Base-by-base conservation (phyloP, 2,888 invertebrate genomes). In the Drosophila paranaensis region DNA sequence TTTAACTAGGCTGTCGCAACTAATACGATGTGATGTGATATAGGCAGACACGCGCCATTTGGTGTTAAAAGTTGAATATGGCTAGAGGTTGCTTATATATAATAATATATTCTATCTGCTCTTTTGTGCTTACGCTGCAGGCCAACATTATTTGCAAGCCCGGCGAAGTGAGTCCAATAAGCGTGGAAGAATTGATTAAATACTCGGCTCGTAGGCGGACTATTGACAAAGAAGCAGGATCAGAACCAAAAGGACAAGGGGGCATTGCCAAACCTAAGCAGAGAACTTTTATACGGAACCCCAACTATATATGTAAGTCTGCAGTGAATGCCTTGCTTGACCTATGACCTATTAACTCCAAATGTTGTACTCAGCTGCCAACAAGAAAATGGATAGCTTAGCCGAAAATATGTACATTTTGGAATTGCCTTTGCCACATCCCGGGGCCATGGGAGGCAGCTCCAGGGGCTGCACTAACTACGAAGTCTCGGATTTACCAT, bases 211-310 rank as follows among this genome's bases (percentile, higher is more conserved):
- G 2, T 20, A 20, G 20, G 20, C 20, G 2, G 20, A 20, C 20
- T 20, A 20, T 20, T 20, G 20, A 20, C 20, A 20, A 20, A 20
- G 20, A 42, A 6, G 42, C 6, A 42, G 42, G 3, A 33, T 2
- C 33, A 6, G 30, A 30, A 30, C 6, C 30, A 30, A 30, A 20
- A 20, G 20, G 2, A 20, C 20, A 20, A 20, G 20, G 20, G 20
- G 20, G 20, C 16, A 10, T 6, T 4, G 42, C 42, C 42, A 42
- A 3, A 53, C 53, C 37, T 2, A 71, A 27, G 10, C 65, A 78
- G 10, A 61, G 6, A 14, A 62, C 66, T 0, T 71, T 76, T 8
- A 27, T 71, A 1, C 46, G 64, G n/a, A 83, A 78, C 68, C 74
- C 80, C 0, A 85, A 76, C 53, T 69, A 69, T 37, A 30, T 10